These are phyloP conservation scores for Recurvirostra avosetta DNA, from an alignment of 2,113 vertebrate genomes.

Conservation along the genomic window DNA sequence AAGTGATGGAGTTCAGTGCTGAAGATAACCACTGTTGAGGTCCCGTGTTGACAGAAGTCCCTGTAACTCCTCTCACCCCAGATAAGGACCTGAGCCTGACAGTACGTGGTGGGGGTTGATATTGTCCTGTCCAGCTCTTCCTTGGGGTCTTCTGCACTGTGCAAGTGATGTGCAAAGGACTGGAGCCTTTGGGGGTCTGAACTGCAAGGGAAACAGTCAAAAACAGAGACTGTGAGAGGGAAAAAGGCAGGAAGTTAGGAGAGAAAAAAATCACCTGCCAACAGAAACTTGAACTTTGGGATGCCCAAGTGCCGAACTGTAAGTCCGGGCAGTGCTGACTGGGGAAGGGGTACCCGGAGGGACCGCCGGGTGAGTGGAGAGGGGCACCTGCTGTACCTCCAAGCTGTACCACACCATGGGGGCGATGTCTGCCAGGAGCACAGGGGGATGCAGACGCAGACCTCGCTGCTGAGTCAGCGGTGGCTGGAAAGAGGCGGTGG, in stretches of 20 bases:
- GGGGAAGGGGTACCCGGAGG: neutral
- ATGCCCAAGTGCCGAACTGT: neutral
- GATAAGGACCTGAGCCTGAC: neutral
- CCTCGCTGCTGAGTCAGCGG: accelerated
- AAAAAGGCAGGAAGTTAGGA: neutral
- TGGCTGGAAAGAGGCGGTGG: neutral
- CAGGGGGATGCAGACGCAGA: accelerated
- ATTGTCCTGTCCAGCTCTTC: neutral
- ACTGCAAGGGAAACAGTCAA: neutral
- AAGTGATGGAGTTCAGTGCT: neutral
- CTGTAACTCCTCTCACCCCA: accelerated
- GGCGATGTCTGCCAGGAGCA: accelerated
- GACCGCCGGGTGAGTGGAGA: accelerated
- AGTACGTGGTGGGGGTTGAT: accelerated
- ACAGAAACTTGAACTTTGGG: neutral
- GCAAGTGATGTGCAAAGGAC: neutral
- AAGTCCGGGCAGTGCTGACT: neutral
- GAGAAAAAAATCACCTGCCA: neutral
- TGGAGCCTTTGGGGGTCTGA: neutral
- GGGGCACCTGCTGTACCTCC: accelerated
- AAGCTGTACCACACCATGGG: accelerated
- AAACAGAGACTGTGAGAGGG: neutral
- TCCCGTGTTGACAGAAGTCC: accelerated
- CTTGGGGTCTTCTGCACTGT: neutral
- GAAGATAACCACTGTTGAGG: accelerated